Evolutionary conservation across 1,140 invertebrate genomes (phyloP), one percentile per base, ranked within the genome.

Genomic region (Drosophila nebulosa): DNA sequence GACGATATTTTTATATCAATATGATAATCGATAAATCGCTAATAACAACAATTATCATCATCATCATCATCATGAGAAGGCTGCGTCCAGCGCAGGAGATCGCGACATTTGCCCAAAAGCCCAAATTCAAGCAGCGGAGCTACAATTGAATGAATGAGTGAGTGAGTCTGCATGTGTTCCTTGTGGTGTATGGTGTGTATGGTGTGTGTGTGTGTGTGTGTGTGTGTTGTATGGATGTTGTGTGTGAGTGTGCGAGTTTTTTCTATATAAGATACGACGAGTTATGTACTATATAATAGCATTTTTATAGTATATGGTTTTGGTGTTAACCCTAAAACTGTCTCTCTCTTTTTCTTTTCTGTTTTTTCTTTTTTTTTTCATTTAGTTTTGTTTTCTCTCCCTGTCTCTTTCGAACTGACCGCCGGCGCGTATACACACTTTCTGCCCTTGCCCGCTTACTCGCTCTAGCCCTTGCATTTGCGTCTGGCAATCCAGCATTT

Each of bases 211-310:
- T 63, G 18, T 51, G 27, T 24, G 16, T 50, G 27, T 56, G 26
- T 24, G 26, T 24, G 21, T 56, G 9, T 42, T 58, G 16, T 69
- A 63, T 71, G 27, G n/a, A n/a, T n/a, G n/a, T n/a, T 68, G 30
- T 63, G 51, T 63, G 50, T 46, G 3, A 64, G 30, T 66, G n/a
- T 55, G 12, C 24, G 58, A 30, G 27, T 39, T 64, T 58, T 62
- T 77, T 58, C 50, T 67, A 56, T 72, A 67, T 69, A 66, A 78
- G 76, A 83, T 84, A 79, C 80, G 71, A 72, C 75, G 73, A 85
- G 63, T 80, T 74, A 70, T 85, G 80, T 78, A 77, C 77, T 85
- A 83, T 83, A 68, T 75, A 85, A 84, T 85, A 85, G 76, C 71
- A 79, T 79, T 59, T 72, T 67, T 72, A 69, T 84, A 46, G 39